These are phyloP conservation scores for Buteo buteo DNA, from an alignment of 2,113 vertebrate species.

Conservation along the genomic window DNA sequence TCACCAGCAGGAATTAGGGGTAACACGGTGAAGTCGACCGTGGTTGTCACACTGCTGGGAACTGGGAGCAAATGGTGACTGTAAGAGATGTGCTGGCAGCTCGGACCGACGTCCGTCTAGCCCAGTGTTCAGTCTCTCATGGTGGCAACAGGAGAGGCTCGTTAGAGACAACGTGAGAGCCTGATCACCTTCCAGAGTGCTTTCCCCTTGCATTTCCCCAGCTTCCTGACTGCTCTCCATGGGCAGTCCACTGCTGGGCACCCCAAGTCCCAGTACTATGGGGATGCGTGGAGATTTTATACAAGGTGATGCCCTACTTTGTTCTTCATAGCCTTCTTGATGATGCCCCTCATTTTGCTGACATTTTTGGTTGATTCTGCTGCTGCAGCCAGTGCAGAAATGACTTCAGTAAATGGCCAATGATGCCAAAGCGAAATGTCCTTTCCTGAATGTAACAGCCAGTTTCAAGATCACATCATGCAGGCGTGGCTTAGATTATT, in stretches of 20 bases:
- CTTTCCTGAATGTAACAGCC: background rate
- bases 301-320: background rate
- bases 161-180: background rate
- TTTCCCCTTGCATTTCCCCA: background rate
- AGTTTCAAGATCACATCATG: background rate
- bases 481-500: background rate
- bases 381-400: background rate
- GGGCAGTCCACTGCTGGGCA: background rate
- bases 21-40: background rate
- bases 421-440: background rate
- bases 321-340: background rate
- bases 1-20: background rate
- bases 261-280: background rate
- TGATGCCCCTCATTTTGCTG: background rate
- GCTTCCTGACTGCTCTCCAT: background rate
- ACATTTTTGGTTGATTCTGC: background rate
- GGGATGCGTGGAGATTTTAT: background rate
- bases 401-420: background rate
- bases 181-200: background rate
- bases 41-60: background rate
- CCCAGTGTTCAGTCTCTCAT: background rate
- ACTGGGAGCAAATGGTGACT: background rate
- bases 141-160: background rate
- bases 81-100: background rate
- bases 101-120: background rate